Evolutionary conservation across 2,797 vertebrate species (phyloP).

Genomic region (Dallia pectoralis): DNA sequence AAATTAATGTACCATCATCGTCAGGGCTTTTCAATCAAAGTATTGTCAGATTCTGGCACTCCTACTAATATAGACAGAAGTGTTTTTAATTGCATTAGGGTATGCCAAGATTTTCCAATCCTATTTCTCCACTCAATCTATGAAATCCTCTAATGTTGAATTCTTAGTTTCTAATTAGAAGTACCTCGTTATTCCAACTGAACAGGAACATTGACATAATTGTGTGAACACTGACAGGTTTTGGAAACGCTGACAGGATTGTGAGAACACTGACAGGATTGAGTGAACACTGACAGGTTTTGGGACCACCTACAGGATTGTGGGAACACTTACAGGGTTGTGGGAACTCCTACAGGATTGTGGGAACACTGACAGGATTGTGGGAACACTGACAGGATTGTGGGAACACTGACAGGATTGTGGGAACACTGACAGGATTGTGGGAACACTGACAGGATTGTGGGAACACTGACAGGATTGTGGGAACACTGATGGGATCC

Average conservation of each 20-base stretch:
- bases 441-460: neutral
- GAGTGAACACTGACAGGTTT: too few relatives aligned
- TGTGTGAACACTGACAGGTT: neutral
- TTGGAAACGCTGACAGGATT: too few relatives aligned
- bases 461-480: slow-evolving; percentile 1
- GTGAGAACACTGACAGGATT: slow-evolving; percentile 11
- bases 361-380: neutral
- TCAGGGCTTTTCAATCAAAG: slow-evolving; percentile 58
- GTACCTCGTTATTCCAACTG: slow-evolving; percentile 19
- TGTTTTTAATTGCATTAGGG: slow-evolving; percentile 69
- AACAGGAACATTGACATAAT: slow-evolving; percentile 7
- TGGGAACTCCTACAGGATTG: too few relatives aligned
- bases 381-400: neutral
- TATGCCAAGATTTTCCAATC: slow-evolving; percentile 62
- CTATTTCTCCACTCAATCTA: slow-evolving; percentile 46
- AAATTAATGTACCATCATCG: slow-evolving; percentile 74
- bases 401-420: neutral
- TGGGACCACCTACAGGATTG: too few relatives aligned
- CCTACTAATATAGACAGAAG: slow-evolving; percentile 72
- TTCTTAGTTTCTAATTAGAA: slow-evolving; percentile 64
- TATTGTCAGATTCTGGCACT: slow-evolving; percentile 60
- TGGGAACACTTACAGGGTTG: slow-evolving; percentile 10
- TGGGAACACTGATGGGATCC: slow-evolving; percentile 3
- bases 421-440: neutral
- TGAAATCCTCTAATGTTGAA: slow-evolving; percentile 67